phyloP scores from a whole-genome alignment of 2,888 invertebrate genomes.

The Helleia helle region DNA sequence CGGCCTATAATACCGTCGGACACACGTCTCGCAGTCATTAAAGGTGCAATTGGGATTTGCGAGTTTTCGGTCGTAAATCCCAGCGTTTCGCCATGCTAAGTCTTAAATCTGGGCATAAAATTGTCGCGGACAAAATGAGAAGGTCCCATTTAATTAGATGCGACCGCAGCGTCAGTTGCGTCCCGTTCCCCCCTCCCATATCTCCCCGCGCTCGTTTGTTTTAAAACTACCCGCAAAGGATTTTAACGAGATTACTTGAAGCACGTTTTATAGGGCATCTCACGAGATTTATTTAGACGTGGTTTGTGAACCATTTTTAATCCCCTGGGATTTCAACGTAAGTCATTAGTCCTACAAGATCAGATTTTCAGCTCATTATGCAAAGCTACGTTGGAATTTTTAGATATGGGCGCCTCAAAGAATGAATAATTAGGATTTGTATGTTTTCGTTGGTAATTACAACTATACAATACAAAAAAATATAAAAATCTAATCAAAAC shows the following conservation, averaged over 20 bases:
- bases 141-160: conserved; percentile 59
- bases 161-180: conserved; percentile 39
- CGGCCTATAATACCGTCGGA: conserved; percentile 26
- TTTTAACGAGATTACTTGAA: conserved; percentile 61
- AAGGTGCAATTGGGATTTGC: conserved; percentile 39
- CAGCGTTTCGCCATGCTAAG: conserved; percentile 46
- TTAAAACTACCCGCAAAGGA: conserved; percentile 59
- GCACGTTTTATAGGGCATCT: conserved; percentile 63
- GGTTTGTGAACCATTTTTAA: conserved; percentile 55
- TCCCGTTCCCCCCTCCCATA: conserved; percentile 25
- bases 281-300: conserved; percentile 55
- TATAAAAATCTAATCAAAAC: too few species aligned
- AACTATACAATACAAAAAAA: too few species aligned
- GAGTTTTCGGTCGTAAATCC: conserved; percentile 46
- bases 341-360: conserved; percentile 19
- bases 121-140: conserved; percentile 54
- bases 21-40: conserved; percentile 34
- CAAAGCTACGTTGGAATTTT: not conserved
- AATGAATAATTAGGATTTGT: too few species aligned
- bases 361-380: conserved; percentile 5
- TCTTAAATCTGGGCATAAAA: conserved; percentile 57
- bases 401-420: not conserved
- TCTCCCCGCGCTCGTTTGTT: conserved; percentile 32
- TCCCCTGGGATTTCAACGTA: conserved; percentile 47
- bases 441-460: too few species aligned